A percentile compares a stretch with the other conserved stretches of the same genome.
phyloP scores from a whole-genome alignment of 2,113 vertebrate genomes.

The Sebastes schlegelii region DNA sequence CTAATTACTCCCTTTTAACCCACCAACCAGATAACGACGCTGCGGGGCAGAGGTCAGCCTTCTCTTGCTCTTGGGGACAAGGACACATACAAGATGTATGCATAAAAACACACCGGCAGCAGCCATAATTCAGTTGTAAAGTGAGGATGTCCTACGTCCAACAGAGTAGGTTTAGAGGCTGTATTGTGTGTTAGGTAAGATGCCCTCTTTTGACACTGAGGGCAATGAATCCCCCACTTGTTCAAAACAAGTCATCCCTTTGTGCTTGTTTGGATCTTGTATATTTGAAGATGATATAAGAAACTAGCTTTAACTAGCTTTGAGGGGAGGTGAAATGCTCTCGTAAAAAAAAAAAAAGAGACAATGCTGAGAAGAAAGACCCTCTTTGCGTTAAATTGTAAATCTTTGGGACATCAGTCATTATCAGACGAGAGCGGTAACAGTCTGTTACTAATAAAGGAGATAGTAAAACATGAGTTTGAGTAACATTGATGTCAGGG shows the following conservation, averaged over 20 bases:
- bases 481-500: neutral
- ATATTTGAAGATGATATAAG: conserved; percentile 37
- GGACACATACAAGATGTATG: conserved; percentile 1
- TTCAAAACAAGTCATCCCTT: conserved; percentile 58
- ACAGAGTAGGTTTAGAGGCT: conserved; percentile 24
- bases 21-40: conserved; percentile 13
- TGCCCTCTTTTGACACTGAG: conserved; percentile 58
- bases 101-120: neutral
- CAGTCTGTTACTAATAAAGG: neutral
- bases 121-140: conserved; percentile 45
- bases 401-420: conserved; percentile 20
- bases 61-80: conserved; percentile 13
- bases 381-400: conserved; percentile 2
- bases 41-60: conserved; percentile 26
- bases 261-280: conserved; percentile 22
- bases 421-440: neutral
- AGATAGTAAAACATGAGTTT: neutral
- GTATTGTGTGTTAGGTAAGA: conserved; percentile 28
- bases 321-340: neutral
- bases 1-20: conserved; percentile 36
- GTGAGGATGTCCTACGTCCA: conserved; percentile 17
- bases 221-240: conserved; percentile 49
- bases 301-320: neutral
- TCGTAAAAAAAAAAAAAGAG: neutral
- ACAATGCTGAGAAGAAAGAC: neutral